Percentiles rank a stretch among this genome's conserved stretches.
phyloP scores from a whole-genome alignment of 2,888 invertebrate species.

The Eupelmus urozonus region DNA sequence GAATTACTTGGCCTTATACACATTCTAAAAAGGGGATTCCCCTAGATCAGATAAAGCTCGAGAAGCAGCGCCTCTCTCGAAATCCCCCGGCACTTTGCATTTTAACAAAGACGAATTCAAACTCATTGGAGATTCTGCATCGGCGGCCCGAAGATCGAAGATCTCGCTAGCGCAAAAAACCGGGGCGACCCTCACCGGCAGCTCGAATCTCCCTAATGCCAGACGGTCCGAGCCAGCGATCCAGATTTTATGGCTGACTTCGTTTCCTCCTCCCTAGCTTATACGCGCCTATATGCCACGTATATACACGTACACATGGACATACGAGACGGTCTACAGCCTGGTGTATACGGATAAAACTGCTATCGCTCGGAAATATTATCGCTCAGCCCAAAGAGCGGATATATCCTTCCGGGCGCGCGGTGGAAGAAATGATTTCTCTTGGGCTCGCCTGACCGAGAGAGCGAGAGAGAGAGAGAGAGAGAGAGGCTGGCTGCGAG shows the following conservation, averaged over 20 bases:
- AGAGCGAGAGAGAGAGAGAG: neutral
- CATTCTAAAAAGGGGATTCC: neutral
- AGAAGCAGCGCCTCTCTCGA: neutral
- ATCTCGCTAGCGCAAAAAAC: too few relatives aligned
- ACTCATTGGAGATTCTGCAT: conserved; percentile 21
- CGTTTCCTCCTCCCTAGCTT: neutral
- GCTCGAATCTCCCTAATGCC: conserved; percentile 17
- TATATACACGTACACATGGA: neutral
- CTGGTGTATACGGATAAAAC: neutral
- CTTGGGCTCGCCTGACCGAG: conserved; percentile 56
- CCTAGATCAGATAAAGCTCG: neutral
- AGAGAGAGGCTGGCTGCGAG: neutral
- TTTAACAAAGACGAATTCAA: conserved; percentile 31
- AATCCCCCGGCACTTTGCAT: conserved; percentile 1
- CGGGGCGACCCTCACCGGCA: neutral
- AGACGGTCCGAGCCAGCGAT: conserved; percentile 11
- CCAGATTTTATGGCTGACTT: conserved; percentile 46
- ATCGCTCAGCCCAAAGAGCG: conserved; percentile 52
- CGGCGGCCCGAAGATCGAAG: neutral
- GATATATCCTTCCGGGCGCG: conserved; percentile 59
- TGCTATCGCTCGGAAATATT: conserved; percentile 58
- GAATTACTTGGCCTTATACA: neutral
- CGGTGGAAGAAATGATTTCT: conserved; percentile 64
- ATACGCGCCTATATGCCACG: neutral
- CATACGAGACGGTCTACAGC: neutral